phyloP scores from a whole-genome alignment of 2,888 invertebrate species.

The Taenaris catops region DNA sequence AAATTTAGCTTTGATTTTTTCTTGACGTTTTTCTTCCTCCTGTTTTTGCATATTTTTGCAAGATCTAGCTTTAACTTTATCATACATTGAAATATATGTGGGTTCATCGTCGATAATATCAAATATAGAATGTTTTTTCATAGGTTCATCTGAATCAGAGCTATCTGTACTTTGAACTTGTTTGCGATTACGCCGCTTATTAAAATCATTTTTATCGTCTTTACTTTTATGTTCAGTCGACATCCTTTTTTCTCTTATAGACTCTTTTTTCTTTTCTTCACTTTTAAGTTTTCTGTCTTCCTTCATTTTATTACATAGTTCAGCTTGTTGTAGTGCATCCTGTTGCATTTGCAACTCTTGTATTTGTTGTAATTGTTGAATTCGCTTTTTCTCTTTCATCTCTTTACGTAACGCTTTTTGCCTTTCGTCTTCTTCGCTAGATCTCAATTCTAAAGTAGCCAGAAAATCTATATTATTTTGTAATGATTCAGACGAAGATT shows the following conservation, averaged over 20 bases:
- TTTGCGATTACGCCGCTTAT: slow-evolving; percentile 65
- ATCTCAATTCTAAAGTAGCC: slow-evolving; percentile 77
- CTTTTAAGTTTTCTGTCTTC: slow-evolving; percentile 61
- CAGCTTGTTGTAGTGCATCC: slow-evolving; percentile 61
- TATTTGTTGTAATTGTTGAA: slow-evolving; percentile 71
- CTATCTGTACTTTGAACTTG: slow-evolving; percentile 81
- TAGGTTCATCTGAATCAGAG: slow-evolving; percentile 89
- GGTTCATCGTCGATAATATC: slow-evolving; percentile 94
- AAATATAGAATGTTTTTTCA: slow-evolving; percentile 93
- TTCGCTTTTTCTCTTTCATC: slow-evolving; percentile 77
- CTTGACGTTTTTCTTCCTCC: slow-evolving; percentile 91
- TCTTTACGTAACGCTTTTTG: slow-evolving; percentile 76
- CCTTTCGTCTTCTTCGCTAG: slow-evolving; percentile 81
- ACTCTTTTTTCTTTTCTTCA: slow-evolving; percentile 69
- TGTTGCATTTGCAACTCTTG: slow-evolving; percentile 73
- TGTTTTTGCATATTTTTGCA: slow-evolving; percentile 96
- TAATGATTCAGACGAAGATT: slow-evolving; percentile 44
- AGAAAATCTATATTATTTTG: slow-evolving; percentile 80
- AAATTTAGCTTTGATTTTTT: slow-evolving; percentile 94
- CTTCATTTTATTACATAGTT: slow-evolving; percentile 54
- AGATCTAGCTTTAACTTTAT: slow-evolving; percentile 96
- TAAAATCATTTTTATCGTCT: slow-evolving; percentile 61
- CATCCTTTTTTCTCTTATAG: slow-evolving; percentile 66
- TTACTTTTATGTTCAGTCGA: slow-evolving; percentile 73
- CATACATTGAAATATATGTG: slow-evolving; percentile 97